These are phyloP conservation scores for Epinephelus lanceolatus DNA, from an alignment of 2,113 vertebrate genomes.

Conservation along the genomic window DNA sequence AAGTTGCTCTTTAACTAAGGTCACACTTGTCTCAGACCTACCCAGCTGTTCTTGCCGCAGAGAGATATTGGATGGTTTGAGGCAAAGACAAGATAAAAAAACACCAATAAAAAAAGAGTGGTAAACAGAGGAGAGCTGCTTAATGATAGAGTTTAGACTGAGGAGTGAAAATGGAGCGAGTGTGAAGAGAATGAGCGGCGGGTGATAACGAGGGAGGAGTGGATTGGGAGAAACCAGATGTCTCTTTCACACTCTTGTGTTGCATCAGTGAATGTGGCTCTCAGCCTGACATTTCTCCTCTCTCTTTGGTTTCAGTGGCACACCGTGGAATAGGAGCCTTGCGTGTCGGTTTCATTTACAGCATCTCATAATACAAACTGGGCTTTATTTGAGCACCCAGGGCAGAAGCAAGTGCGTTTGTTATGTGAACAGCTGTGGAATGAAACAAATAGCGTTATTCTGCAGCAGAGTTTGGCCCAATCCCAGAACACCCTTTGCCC, in stretches of 20 bases:
- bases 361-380: conserved; percentile 46
- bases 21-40: conserved; percentile 11
- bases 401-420: conserved; percentile 28
- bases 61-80: conserved; percentile 5
- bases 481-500: too few relatives aligned
- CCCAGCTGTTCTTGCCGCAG: conserved; percentile 17
- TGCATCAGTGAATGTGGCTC: conserved; percentile 61
- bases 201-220: conserved; percentile 24
- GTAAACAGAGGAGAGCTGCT: conserved; percentile 9
- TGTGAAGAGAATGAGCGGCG: conserved; percentile 29
- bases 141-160: conserved; percentile 43
- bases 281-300: conserved; percentile 36
- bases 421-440: conserved; percentile 49
- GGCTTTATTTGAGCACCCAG: conserved; percentile 32
- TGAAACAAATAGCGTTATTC: conserved; percentile 1
- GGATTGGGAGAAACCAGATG: conserved; percentile 69
- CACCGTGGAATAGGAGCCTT: conserved; percentile 34
- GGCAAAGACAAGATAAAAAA: conserved; percentile 8
- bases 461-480: neutral
- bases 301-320: conserved; percentile 59
- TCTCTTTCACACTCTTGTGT: conserved; percentile 73
- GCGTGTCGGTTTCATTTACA: conserved; percentile 67
- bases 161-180: conserved; percentile 44
- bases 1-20: conserved; percentile 18
- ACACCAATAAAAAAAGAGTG: neutral